These are phyloP conservation scores for Harpagoxenus sublaevis DNA, from an alignment of 2,888 invertebrate genomes.

Conservation along the genomic window DNA sequence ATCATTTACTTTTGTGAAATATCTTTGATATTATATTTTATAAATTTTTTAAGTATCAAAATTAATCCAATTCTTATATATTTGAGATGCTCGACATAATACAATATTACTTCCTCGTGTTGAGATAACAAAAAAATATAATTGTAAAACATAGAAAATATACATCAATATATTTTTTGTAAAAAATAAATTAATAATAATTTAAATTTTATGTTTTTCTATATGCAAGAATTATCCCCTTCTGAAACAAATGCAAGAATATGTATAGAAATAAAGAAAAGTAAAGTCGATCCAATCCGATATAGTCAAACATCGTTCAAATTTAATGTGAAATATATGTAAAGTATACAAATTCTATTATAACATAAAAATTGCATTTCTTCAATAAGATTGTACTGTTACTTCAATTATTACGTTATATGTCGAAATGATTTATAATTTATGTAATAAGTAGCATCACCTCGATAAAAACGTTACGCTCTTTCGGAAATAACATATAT, in stretches of 20 bases:
- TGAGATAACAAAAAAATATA: background rate
- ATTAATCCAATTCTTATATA: too few species aligned
- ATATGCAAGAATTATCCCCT: background rate
- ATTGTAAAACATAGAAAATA: background rate
- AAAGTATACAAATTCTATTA: background rate
- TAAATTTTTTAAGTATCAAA: too few species aligned
- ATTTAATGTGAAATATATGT: background rate
- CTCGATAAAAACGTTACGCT: background rate
- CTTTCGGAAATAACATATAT: background rate
- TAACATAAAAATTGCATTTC: background rate
- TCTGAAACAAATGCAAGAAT: background rate
- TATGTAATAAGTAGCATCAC: background rate
- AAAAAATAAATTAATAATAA: background rate
- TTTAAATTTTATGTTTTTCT: background rate
- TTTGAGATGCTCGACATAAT: background rate
- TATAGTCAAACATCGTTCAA: background rate
- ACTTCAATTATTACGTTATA: background rate
- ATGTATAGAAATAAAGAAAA: background rate
- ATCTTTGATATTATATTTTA: too few species aligned
- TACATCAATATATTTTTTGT: too few species aligned
- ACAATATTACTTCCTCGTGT: background rate
- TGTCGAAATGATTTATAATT: background rate
- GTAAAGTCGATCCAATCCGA: background rate
- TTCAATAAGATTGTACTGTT: background rate
- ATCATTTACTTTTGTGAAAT: too few species aligned